These are phyloP conservation scores for Heliconius erato DNA, from an alignment of 2,888 invertebrate genomes.

Conservation along the genomic window DNA sequence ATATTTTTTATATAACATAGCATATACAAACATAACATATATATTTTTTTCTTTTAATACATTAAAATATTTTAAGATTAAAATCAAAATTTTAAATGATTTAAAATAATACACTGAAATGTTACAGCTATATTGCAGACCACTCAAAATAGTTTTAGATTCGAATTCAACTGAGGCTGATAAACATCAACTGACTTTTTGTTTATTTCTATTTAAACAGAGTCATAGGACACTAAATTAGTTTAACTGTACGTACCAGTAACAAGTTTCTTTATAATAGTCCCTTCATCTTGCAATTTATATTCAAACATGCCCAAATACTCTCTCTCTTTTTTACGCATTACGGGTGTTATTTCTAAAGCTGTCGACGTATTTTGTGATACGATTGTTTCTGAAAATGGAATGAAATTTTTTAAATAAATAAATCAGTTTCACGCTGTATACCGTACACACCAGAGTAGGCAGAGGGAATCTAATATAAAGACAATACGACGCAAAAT, in stretches of 20 bases:
- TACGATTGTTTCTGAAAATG: constrained; percentile 63
- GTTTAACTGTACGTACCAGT: constrained; percentile 75
- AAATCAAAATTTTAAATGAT: no score
- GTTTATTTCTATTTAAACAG: not conserved
- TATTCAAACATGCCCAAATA: constrained; percentile 97
- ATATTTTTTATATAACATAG: no score
- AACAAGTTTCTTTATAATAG: constrained; percentile 93
- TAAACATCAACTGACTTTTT: not conserved
- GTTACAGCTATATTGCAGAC: not conserved
- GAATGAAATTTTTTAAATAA: not conserved
- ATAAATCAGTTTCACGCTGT: no score
- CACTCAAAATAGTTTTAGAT: not conserved
- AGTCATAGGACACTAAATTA: not conserved
- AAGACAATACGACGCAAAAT: no score
- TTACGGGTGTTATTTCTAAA: constrained; percentile 85
- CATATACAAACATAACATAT: no score
- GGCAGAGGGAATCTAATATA: no score
- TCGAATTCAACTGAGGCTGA: not conserved
- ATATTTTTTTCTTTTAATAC: no score
- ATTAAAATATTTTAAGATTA: no score
- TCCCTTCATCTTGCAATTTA: constrained; percentile 91
- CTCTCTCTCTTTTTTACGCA: constrained; percentile 91
- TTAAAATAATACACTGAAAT: not conserved
- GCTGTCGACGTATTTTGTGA: constrained; percentile 62
- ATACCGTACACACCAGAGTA: no score